Conservation (phyloP, 2,888 invertebrate genomes). For the Dorcus hopei region DNA sequence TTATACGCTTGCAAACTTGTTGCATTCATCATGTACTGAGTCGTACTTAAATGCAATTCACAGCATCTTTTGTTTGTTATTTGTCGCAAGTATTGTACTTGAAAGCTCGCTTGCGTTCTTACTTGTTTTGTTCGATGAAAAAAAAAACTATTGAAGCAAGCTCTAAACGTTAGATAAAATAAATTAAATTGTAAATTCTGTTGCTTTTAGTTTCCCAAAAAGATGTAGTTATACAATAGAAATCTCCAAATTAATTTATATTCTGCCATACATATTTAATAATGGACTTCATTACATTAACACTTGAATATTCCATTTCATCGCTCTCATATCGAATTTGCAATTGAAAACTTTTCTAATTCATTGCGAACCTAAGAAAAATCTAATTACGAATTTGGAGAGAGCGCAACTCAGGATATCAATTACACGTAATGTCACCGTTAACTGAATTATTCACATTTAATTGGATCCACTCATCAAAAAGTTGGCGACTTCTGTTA, state of each 20-base stretch:
- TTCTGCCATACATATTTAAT: too few species aligned
- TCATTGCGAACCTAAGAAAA: conserved; percentile 21
- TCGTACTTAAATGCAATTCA: neutral
- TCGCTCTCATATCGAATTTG: conserved; percentile 14
- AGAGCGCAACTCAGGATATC: conserved; percentile 36
- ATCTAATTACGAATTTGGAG: conserved; percentile 39
- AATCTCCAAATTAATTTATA: too few species aligned
- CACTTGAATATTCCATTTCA: neutral
- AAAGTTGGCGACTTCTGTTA: conserved; percentile 50
- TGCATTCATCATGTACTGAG: neutral
- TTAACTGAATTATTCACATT: conserved; percentile 50
- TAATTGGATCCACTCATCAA: conserved; percentile 50
- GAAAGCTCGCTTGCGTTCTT: too few species aligned
- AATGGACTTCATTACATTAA: too few species aligned
- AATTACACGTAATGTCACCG: conserved; percentile 48
- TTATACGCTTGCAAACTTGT: neutral
- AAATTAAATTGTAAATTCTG: too few species aligned
- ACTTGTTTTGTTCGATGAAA: too few species aligned
- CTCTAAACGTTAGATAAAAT: too few species aligned
- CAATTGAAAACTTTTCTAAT: conserved; percentile 21
- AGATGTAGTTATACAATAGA: too few species aligned
- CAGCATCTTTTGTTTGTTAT: neutral
- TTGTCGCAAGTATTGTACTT: neutral
- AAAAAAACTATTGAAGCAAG: too few species aligned
- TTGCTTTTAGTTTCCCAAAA: too few species aligned